A percentile compares a stretch with the other conserved stretches of the same genome.
Evolutionary conservation across 2,797 vertebrate genomes (phyloP).

Genomic region (Sciurus carolinensis): DNA sequence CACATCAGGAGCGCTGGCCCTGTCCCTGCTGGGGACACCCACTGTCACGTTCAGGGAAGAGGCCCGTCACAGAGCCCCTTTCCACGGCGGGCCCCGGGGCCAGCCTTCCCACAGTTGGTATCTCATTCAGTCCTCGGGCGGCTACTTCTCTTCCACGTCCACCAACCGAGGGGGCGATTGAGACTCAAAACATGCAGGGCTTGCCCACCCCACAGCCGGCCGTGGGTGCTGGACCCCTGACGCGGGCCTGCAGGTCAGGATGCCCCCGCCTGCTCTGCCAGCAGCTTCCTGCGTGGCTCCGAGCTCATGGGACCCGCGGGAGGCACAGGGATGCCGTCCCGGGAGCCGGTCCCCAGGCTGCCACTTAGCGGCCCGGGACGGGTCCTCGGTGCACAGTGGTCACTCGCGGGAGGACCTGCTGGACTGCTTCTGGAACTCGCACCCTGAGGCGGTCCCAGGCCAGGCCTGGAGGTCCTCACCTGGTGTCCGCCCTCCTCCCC

Average conservation of each 20-base stretch:
- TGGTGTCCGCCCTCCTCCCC: no score
- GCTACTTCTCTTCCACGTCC: neutral
- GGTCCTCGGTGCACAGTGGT: no score
- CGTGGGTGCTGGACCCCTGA: neutral
- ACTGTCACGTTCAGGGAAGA: neutral
- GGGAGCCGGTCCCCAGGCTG: no score
- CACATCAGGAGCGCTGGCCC: rapidly evolving
- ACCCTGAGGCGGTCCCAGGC: neutral
- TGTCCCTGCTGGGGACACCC: neutral
- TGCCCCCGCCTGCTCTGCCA: neutral
- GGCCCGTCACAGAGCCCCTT: neutral
- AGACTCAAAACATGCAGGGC: rapidly evolving
- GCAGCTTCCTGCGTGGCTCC: neutral
- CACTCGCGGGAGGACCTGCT: rapidly evolving
- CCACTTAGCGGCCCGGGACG: no score
- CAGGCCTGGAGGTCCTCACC: neutral
- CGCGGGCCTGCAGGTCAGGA: neutral
- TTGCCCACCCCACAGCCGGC: rapidly evolving
- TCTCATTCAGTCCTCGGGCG: rapidly evolving
- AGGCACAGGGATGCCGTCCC: neutral
- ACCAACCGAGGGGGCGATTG: neutral
- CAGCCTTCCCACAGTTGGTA: neutral
- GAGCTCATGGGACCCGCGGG: rapidly evolving
- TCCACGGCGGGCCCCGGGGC: neutral
- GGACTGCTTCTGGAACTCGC: rapidly evolving